Evolutionary conservation across 2,888 invertebrate genomes (phyloP), one percentile per base, ranked within the genome.

Genomic region (Cactoblastis cactorum): DNA sequence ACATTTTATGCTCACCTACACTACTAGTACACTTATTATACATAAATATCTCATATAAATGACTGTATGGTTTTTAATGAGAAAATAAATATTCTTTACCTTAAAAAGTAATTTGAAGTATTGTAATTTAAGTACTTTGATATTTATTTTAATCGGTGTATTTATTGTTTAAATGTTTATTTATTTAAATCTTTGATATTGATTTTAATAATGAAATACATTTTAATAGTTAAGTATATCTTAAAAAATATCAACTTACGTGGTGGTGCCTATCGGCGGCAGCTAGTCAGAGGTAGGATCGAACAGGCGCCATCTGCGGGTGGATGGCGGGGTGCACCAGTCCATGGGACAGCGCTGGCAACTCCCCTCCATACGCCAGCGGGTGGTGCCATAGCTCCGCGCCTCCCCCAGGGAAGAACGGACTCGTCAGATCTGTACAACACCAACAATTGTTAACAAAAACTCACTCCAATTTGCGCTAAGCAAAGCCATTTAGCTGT

Each of bases 211-310:
- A n/a, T n/a, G n/a, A n/a, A n/a, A n/a, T n/a, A n/a, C n/a, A n/a
- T n/a, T n/a, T n/a, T n/a, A n/a, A n/a, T n/a, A n/a, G n/a, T n/a
- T n/a, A n/a, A n/a, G n/a, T 9, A 28, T 22, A 22, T 5, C 3
- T 4, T 22, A 22, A 28, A 9, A 5, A 12, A 28, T 15, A 17
- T 39, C 3, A 39, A 49, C 49, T 49, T 87, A 93, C 91, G 93
- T 91, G 84, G 93, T 94, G 90, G 87, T 90, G 90, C 88, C 92
- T 92, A 92, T 95, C 94, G 92, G 94, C 94, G 92, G 94, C 93
- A 95, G 96, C 95, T 96, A 96, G 96, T 97, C 96, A 97, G 94
- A 97, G 96, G 93, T 96, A 97, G 91, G 96, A 96, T 91, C 97
- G 96, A 89, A 97, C 97, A 87, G 97, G 97, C 90, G 98, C 96